phyloP scores from a whole-genome alignment of 37 sponge, comb jelly and placozoan genomes.

The Cladorhizidae sp. region DNA sequence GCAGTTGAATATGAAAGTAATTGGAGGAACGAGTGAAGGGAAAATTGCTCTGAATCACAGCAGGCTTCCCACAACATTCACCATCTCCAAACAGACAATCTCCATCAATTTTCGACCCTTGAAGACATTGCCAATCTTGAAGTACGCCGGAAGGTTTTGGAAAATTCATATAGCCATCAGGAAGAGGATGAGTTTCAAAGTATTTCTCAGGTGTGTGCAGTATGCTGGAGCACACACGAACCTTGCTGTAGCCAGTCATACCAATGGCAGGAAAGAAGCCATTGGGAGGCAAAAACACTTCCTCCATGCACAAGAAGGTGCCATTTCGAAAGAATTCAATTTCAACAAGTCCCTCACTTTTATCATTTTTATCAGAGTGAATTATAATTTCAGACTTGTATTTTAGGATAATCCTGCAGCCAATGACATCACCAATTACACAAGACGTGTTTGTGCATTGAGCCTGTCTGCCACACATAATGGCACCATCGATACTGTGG shows the following conservation, averaged over 20 bases:
- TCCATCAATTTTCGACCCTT: constrained; percentile 20
- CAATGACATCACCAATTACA: constrained; percentile 68
- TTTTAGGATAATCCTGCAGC: constrained; percentile 36
- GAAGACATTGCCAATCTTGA: constrained; percentile 31
- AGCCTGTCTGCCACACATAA: constrained; percentile 5
- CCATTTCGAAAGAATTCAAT: constrained; percentile 59
- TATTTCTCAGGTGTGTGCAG: constrained; percentile 38
- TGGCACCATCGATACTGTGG: constrained; percentile 3
- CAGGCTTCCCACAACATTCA: background rate
- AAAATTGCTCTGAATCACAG: constrained; percentile 23
- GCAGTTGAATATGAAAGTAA: constrained; percentile 44
- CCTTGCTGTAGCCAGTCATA: constrained; percentile 18
- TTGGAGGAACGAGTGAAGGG: constrained; percentile 22
- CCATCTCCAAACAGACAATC: background rate
- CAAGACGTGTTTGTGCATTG: background rate
- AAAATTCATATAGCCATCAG: constrained; percentile 44
- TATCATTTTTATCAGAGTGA: background rate
- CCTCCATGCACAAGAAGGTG: background rate
- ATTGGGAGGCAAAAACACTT: constrained; percentile 21
- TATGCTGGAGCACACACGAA: constrained; percentile 14
- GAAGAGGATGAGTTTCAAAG: constrained; percentile 54
- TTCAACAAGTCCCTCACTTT: background rate
- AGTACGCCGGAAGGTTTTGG: background rate
- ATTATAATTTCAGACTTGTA: constrained; percentile 40
- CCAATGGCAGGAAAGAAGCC: constrained; percentile 63